Base-by-base conservation (phyloP, 2,797 vertebrate species). In the Crax fasciolata region DNA sequence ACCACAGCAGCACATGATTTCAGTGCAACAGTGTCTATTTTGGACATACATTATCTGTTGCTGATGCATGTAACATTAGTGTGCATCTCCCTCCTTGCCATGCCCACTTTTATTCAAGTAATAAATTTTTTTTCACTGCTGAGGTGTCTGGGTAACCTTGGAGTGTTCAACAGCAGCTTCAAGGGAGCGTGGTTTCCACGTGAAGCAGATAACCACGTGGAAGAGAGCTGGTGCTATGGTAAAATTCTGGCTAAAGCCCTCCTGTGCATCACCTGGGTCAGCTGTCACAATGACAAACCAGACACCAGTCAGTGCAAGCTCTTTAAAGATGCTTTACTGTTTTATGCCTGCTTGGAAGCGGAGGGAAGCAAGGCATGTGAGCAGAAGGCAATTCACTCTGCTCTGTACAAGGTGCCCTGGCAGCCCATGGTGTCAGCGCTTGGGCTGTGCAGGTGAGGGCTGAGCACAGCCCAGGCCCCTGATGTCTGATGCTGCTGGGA, bases 41-140 rank as follows among this genome's bases (percentile, higher is more conserved):
- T 48, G 41, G n/a, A 35, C 0, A 0, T n/a, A 7, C 6, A 2
- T 67, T 54, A 23, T 39, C 21, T 76, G 44, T 20, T 82, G 28
- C n/a, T 48, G 51, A 18, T 87, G 23, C 11, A 58, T 16, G 30
- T 73, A 14, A 59, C 51, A 24, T 6, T n/a, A 11, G 7, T 8
- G 3, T 27, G 16, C 68, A 61, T 72, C 35, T 13, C 11, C 5
- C 27, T 65, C 28, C 27, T 25, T 49, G 28, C 7, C 49, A 4
- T 10, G 58, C 68, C 6, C 8, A 41, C 19, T 5, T 7, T 43
- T 13, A 83, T 65, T 35, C 28, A 58, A 55, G 27, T 43, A 41
- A 11, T 11, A 4, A 8, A 27, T 67, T 87, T 4, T 5, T 92
- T 54, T 10, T 25, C 23, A 28, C 38, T 67, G 14, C 38, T 62